These are phyloP conservation scores for Lasioglossum calceatum DNA, from an alignment of 2,888 invertebrate genomes.

Conservation along the genomic window DNA sequence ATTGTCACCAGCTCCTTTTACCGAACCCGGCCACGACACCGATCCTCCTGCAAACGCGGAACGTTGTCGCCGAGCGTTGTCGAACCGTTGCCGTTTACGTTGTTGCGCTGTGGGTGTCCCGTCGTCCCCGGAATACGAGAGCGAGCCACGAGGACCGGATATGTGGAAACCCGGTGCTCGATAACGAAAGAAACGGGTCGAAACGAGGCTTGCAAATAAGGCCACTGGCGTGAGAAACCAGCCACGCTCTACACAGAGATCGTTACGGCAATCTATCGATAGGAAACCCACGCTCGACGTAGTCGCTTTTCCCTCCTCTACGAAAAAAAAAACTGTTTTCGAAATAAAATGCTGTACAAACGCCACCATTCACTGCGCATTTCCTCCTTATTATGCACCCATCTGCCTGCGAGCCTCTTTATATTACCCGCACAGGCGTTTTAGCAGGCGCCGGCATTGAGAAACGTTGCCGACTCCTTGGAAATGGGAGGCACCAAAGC, in stretches of 20 bases:
- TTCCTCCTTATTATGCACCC: constrained; percentile 11
- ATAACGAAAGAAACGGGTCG: constrained; percentile 25
- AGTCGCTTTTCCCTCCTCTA: not conserved
- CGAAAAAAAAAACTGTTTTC: not conserved
- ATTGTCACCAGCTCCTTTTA: constrained; percentile 70
- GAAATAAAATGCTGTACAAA: not conserved
- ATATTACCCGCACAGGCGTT: not conserved
- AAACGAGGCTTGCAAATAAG: not conserved
- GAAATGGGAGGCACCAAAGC: not conserved
- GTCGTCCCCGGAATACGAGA: constrained; percentile 44
- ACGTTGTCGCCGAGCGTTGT: constrained; percentile 7
- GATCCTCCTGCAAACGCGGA: constrained; percentile 14
- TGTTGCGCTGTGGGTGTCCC: constrained; percentile 43
- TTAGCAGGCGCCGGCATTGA: not conserved
- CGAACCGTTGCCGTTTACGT: not conserved
- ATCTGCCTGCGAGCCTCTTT: not conserved
- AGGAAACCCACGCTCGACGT: not conserved
- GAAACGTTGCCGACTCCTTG: not conserved
- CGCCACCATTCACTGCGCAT: not conserved
- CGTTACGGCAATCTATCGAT: not conserved
- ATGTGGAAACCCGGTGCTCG: constrained; percentile 26
- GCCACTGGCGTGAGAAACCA: not conserved
- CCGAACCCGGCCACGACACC: constrained; percentile 34
- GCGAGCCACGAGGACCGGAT: constrained; percentile 30
- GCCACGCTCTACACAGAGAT: not conserved